Base-by-base conservation (phyloP, 2,797 vertebrate genomes). In the Peromyscus melanophrys region DNA sequence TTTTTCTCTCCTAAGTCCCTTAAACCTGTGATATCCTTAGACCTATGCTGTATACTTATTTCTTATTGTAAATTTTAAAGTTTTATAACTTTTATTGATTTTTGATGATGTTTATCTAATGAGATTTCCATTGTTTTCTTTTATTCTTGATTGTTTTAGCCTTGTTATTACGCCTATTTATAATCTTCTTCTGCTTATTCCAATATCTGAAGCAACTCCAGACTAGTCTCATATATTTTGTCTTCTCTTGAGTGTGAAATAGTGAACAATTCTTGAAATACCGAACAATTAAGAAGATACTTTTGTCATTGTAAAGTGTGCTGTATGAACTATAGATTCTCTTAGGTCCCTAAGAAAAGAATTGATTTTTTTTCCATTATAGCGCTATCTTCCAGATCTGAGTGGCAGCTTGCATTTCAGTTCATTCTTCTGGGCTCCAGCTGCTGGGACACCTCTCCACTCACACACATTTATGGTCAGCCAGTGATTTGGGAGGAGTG, bases 71-170 rank as follows among this genome's bases (percentile, higher is more conserved):
- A 23, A 77, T n/a, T 89, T 65, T 78, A 31, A 90, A 78, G 31
- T 94, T 86, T 86, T 65, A 93, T 78, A 84, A 31, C 80, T 52
- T 73, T 84, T 59, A 95, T 81, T 83, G 85, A 55, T 67, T 92
- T 91, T 37, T 37, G 49, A n/a, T 69, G 21, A 40, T 76, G 61
- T 89, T 82, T 37, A 85, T 81, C n/a, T 84, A n/a, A 23, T 85
- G 13, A 80, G 1, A 81, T 80, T 91, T 76, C 6, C 1, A 43
- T 46, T 89, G 17, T n/a, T 94, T 92, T 76, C 3, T 52, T 34
- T 88, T 81, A 80, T 90, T 49, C 83, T 69, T 81, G 29, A 34
- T 71, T 49, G 80, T 65, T 89, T 67, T 46, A 63, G 57, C 10
- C 31, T 83, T n/a, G 19, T 57, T 94, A 37, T 69, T 69, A 37